Conservation (phyloP, 2,888 invertebrate species). For the Orthosia gracilis region DNA sequence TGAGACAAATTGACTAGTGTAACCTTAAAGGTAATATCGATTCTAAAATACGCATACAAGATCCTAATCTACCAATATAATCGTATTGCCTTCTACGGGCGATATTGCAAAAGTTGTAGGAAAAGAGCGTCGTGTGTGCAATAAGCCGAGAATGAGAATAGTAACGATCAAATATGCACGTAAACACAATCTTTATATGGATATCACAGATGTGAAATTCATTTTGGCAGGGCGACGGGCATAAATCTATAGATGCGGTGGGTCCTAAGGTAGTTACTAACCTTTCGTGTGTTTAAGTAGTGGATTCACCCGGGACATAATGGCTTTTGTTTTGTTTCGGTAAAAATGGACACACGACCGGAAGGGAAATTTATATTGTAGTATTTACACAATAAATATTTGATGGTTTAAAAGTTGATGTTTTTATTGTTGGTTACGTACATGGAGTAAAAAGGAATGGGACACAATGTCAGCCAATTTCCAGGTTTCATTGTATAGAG, state of each 20-base stretch:
- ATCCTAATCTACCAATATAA: conserved; percentile 63
- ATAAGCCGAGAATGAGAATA: conserved; percentile 60
- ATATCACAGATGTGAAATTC: conserved; percentile 40
- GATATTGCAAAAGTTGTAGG: conserved; percentile 69
- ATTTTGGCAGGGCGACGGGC: conserved; percentile 21
- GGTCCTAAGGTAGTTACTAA: conserved; percentile 20
- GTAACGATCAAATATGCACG: conserved; percentile 49
- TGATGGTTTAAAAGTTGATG: conserved; percentile 22
- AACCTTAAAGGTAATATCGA: conserved; percentile 40
- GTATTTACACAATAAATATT: conserved; percentile 20
- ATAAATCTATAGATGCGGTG: conserved; percentile 33
- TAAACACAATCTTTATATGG: conserved; percentile 58
- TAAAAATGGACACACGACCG: too few species aligned
- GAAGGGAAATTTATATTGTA: background rate
- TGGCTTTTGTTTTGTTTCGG: too few species aligned
- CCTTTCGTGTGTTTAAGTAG: too few species aligned
- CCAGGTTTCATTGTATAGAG: background rate
- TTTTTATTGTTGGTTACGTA: background rate
- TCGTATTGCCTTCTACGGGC: conserved; percentile 62
- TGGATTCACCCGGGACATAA: too few species aligned
- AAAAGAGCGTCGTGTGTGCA: conserved; percentile 62
- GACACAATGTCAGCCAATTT: background rate
- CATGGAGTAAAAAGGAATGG: conserved; percentile 18
- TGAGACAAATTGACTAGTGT: too few species aligned
- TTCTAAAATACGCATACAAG: conserved; percentile 56